phyloP scores from a whole-genome alignment of 2,113 vertebrate species.

The Bufo gargarizans region DNA sequence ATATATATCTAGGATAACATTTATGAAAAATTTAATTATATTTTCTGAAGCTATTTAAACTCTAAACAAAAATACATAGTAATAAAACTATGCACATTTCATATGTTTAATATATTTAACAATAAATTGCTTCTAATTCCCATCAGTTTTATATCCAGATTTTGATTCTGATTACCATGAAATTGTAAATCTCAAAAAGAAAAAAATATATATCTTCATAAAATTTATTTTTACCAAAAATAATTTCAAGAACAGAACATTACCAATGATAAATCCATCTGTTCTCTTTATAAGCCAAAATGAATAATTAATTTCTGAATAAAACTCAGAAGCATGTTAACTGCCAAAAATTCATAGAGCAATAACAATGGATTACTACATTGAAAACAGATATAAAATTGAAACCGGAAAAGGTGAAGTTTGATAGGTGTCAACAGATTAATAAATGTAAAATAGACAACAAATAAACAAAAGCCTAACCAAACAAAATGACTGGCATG shows the following conservation, averaged over 20 bases:
- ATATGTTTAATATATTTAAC: no score
- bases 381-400: conserved; percentile 3
- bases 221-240: background rate
- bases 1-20: no score
- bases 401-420: background rate
- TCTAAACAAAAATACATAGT: no score
- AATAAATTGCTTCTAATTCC: no score
- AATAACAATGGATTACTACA: background rate
- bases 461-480: conserved; percentile 19
- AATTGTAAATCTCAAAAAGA: background rate
- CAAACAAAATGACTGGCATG: background rate
- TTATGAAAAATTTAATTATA: no score
- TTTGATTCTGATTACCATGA: background rate
- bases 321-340: conserved; percentile 14
- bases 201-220: background rate
- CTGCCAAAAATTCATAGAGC: conserved; percentile 11
- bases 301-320: background rate
- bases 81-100: no score
- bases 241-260: background rate
- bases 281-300: background rate
- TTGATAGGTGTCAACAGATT: conserved; percentile 2
- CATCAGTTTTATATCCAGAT: background rate
- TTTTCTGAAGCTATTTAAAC: no score
- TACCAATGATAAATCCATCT: conserved; percentile 38
- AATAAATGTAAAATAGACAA: conserved; percentile 3